phyloP scores from a whole-genome alignment of 2,797 vertebrate species.

The Chelidonichthys spinosus region DNA sequence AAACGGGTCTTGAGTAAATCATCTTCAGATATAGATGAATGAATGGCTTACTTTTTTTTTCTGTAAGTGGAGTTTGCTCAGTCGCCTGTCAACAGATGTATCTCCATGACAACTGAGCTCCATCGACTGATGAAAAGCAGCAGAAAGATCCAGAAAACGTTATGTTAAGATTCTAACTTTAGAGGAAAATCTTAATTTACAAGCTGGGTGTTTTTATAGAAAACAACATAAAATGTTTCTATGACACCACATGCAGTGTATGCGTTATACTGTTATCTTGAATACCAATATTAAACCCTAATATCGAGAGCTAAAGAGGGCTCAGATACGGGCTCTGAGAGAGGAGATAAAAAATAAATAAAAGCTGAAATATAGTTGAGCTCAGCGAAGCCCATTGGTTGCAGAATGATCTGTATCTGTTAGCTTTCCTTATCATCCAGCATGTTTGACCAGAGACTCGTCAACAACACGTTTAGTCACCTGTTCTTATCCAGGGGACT shows the following conservation, averaged over 20 bases:
- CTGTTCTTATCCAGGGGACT: constrained; percentile 55
- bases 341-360: constrained; percentile 18
- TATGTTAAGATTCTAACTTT: background rate
- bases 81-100: background rate
- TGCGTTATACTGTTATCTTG: constrained; percentile 13
- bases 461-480: constrained; percentile 61
- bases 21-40: background rate
- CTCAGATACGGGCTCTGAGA: background rate
- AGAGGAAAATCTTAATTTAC: background rate
- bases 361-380: constrained; percentile 20
- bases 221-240: constrained; percentile 2
- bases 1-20: background rate
- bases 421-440: constrained; percentile 61
- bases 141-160: background rate
- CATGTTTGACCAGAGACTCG: constrained; percentile 67
- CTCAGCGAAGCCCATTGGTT: constrained; percentile 35
- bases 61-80: background rate
- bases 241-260: background rate
- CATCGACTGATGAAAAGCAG: background rate
- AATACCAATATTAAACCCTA: constrained; percentile 14
- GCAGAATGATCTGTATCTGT: constrained; percentile 54
- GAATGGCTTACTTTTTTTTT: background rate
- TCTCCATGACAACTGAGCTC: constrained; percentile 2
- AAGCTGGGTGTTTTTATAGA: background rate
- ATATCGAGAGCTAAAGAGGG: constrained; percentile 9